phyloP scores from a whole-genome alignment of 2,113 vertebrate species.

The Artemisiospiza belli region DNA sequence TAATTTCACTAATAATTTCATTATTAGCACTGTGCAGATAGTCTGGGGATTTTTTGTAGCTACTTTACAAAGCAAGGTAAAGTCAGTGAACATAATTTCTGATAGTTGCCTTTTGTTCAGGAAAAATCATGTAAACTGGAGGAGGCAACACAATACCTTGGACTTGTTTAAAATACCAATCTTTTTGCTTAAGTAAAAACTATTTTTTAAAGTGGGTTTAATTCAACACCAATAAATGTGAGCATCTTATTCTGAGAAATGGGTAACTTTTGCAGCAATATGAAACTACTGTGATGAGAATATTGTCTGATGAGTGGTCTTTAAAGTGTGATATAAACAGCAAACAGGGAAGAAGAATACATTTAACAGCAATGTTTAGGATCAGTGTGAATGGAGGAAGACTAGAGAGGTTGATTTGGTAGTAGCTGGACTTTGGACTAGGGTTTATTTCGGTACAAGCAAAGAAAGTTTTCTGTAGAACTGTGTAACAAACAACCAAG shows the following conservation, averaged over 20 bases:
- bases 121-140: background rate
- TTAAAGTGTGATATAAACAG: background rate
- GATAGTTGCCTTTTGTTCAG: background rate
- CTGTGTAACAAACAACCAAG: background rate
- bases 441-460: background rate
- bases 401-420: background rate
- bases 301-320: background rate
- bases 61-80: background rate
- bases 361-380: background rate
- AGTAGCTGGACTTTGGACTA: background rate
- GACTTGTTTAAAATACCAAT: background rate
- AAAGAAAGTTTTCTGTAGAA: background rate
- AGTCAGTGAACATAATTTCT: background rate
- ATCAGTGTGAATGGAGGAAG: background rate
- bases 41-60: background rate
- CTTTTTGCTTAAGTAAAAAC: background rate
- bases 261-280: background rate
- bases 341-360: background rate
- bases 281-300: background rate
- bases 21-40: background rate
- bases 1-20: background rate
- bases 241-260: background rate
- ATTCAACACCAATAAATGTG: background rate
- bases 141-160: background rate
- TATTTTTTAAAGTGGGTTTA: background rate